Evolutionary conservation across 2,888 invertebrate genomes (phyloP).

Genomic region (Oscheius myriophilus): DNA sequence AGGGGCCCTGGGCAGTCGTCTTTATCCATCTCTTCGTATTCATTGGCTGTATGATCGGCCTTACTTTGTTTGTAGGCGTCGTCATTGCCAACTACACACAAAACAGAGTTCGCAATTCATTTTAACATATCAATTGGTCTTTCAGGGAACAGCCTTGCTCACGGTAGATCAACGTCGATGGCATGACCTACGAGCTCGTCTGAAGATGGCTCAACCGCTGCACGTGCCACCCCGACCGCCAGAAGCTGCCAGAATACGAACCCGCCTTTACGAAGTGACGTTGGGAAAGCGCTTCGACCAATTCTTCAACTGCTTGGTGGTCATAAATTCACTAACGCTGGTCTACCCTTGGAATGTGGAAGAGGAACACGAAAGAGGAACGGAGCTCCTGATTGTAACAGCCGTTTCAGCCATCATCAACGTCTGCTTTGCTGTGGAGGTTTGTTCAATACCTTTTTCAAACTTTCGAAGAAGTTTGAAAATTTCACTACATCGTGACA

Average conservation of each 20-base stretch:
- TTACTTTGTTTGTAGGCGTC: slow-evolving; percentile 97
- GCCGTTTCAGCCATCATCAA: slow-evolving; percentile 88
- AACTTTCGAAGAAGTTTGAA: too few relatives aligned
- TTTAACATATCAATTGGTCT: not conserved
- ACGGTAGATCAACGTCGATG: slow-evolving; percentile 98
- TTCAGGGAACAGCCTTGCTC: slow-evolving; percentile 88
- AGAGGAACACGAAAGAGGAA: slow-evolving; percentile 80
- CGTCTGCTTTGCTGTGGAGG: slow-evolving; percentile 89
- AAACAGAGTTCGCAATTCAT: slow-evolving; percentile 78
- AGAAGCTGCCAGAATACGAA: slow-evolving; percentile 79
- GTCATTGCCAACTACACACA: slow-evolving; percentile 99
- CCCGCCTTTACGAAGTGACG: slow-evolving; percentile 95
- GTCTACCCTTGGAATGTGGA: slow-evolving; percentile 72
- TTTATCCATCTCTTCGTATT: slow-evolving; percentile 99
- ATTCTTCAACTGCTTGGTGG: slow-evolving; percentile 86
- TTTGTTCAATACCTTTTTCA: too few relatives aligned
- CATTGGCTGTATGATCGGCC: slow-evolving; percentile 98
- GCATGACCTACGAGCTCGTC: slow-evolving; percentile 97
- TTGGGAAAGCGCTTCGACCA: slow-evolving; percentile 92
- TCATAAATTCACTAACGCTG: slow-evolving; percentile 89
- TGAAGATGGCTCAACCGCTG: slow-evolving; percentile 98
- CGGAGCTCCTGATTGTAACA: slow-evolving; percentile 78
- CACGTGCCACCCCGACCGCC: slow-evolving; percentile 93
- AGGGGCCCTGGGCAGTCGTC: slow-evolving; percentile 86
- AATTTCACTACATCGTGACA: not conserved